phyloP scores from a whole-genome alignment of 2,888 invertebrate species.

The Deroplatys truncata region DNA sequence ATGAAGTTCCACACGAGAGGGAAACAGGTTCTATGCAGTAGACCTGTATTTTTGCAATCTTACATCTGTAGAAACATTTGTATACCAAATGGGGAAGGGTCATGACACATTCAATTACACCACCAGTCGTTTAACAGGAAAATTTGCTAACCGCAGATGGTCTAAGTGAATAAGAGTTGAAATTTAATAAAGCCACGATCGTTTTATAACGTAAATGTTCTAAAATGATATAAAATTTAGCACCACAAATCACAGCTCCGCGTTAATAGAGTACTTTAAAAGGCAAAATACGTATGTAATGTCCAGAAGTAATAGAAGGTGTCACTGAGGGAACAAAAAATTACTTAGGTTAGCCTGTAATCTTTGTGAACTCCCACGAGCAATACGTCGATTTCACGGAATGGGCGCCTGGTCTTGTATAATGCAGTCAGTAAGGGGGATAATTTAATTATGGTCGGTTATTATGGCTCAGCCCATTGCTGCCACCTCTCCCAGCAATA shows the following conservation, averaged over 20 bases:
- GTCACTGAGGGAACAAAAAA: not conserved
- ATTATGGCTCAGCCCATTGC: not conserved
- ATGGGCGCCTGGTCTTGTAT: not conserved
- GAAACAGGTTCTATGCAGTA: no score
- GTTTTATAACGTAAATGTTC: not conserved
- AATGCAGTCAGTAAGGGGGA: not conserved
- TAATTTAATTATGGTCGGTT: constrained; percentile 6
- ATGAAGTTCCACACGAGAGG: no score
- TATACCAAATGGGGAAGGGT: not conserved
- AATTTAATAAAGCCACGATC: not conserved
- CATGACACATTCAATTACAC: not conserved
- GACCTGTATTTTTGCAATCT: no score
- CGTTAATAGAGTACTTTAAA: not conserved
- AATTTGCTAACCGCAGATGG: not conserved
- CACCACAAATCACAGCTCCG: not conserved
- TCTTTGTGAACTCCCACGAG: not conserved
- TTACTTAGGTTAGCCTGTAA: not conserved
- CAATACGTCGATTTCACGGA: not conserved
- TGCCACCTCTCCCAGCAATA: not conserved
- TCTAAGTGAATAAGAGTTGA: not conserved
- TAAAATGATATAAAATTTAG: not conserved
- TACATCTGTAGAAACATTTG: not conserved
- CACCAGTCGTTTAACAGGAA: not conserved
- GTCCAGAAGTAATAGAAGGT: not conserved
- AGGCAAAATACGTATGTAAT: not conserved